Evolutionary conservation across 2,797 vertebrate genomes (phyloP).

Genomic region (Syngnathus rostellatus): DNA sequence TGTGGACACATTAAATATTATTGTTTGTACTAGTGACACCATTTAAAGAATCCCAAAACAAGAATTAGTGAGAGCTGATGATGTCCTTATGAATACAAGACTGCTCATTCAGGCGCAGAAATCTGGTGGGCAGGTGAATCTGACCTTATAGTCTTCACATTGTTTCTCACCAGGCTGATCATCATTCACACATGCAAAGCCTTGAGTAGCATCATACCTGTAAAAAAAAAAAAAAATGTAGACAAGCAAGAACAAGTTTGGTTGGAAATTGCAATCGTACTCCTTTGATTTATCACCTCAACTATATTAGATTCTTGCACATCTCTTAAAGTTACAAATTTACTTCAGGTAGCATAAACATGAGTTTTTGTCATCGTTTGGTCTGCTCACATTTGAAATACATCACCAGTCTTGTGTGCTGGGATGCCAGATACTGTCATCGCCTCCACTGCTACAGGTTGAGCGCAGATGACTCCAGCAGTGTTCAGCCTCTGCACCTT

Average conservation of each 20-base stretch:
- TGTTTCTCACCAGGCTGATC: conserved; percentile 24
- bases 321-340: not conserved
- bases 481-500: conserved; percentile 23
- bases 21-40: not conserved
- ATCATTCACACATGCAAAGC: conserved; percentile 45
- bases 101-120: conserved; percentile 25
- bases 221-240: conserved; percentile 7
- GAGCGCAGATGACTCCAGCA: conserved; percentile 24
- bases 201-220: conserved; percentile 42
- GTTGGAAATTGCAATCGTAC: not conserved
- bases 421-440: conserved; percentile 28
- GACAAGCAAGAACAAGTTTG: not conserved
- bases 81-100: not conserved
- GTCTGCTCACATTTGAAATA: conserved; percentile 40
- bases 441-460: conserved; percentile 48
- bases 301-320: too few species aligned
- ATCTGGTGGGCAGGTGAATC: conserved; percentile 31
- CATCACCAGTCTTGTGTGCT: conserved; percentile 26
- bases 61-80: not conserved
- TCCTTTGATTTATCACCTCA: not conserved
- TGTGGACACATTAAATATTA: not conserved
- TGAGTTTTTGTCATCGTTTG: not conserved
- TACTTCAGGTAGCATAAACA: not conserved
- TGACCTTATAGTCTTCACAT: conserved; percentile 51
- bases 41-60: not conserved